Conservation (phyloP, 2,797 vertebrate species). For the Remorina albescens region DNA sequence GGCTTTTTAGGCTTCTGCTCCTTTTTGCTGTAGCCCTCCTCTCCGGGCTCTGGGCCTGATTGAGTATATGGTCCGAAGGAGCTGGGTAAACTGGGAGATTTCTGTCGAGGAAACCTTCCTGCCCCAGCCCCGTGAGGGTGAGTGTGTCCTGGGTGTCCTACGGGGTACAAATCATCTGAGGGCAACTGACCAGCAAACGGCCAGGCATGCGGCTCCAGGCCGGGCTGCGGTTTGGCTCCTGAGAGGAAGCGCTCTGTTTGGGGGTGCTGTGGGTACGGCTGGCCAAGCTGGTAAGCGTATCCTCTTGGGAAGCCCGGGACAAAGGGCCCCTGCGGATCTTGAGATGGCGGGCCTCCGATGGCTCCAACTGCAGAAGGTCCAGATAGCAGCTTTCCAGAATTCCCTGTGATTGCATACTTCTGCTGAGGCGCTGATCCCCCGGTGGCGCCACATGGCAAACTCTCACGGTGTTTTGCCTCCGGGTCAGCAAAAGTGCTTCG, state of each 20-base stretch:
- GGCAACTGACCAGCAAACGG: slow-evolving; percentile 92
- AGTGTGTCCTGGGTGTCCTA: slow-evolving; percentile 86
- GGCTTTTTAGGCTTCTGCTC: slow-evolving; percentile 98
- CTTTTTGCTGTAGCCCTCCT: slow-evolving; percentile 93
- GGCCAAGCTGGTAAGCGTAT: slow-evolving; percentile 91
- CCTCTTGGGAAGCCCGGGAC: slow-evolving; percentile 84
- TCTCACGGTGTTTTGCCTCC: slow-evolving; percentile 89
- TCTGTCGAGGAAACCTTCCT: slow-evolving; percentile 91
- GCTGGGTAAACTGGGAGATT: slow-evolving; percentile 92
- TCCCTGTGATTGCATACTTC: slow-evolving; percentile 84
- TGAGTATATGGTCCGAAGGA: slow-evolving; percentile 94
- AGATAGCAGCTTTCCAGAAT: slow-evolving; percentile 88
- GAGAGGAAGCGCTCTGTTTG: slow-evolving; percentile 90
- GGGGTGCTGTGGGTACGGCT: slow-evolving; percentile 94
- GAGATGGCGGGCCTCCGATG: slow-evolving; percentile 71
- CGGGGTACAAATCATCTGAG: slow-evolving; percentile 92
- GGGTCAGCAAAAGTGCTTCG: slow-evolving; percentile 91
- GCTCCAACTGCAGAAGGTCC: slow-evolving; percentile 81
- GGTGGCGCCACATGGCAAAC: slow-evolving; percentile 83
- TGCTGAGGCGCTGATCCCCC: slow-evolving; percentile 86
- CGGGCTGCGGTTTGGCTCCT: slow-evolving; percentile 92
- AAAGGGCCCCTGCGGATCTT: slow-evolving; percentile 78
- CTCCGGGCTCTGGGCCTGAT: slow-evolving; percentile 90
- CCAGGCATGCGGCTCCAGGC: slow-evolving; percentile 93
- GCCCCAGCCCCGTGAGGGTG: slow-evolving; percentile 85